Base-by-base conservation (phyloP, 2,797 vertebrate species). In the Melanotaenia boesemani region DNA sequence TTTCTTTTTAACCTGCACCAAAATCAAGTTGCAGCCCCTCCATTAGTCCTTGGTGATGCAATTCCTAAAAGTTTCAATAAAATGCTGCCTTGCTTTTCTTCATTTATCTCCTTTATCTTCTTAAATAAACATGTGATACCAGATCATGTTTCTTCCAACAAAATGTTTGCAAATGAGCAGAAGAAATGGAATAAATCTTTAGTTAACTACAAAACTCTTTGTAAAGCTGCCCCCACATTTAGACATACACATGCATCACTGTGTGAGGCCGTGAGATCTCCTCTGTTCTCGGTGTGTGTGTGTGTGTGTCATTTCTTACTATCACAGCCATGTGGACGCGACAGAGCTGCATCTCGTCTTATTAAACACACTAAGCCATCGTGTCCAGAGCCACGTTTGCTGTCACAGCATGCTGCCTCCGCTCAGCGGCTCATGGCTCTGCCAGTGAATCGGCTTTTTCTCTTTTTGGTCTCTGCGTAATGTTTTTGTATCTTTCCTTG, bases 401-500 rank as follows among this genome's bases (percentile, higher is more conserved):
- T 32, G 8, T 63, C 57, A 20, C 74, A 48, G 70, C 55, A 1
- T 54, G 69, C 64, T 67, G 80, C 74, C 73, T 69, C 69, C 39
- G 78, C 44, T 66, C 22, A 24, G 77, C 77, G 74, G 56, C 48
- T 79, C 72, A 62, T 46, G 8, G 54, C 9, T 20, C 69, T 56
- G 72, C 26, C 48, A 67, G 67, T 59, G 74, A 69, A 78, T 72
- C 32, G 72, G 79, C 78, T 58, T 2, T 56, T 57, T 48, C 24
- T 11, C 18, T 15, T 52, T n/a, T 63, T 12, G 26, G 28, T 37
- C 36, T 57, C 48, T 24, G 20, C 58, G 63, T 37, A 55, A 61
- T 77, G 36, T 76, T 64, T 78, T 32, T 57, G 8, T 76, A 22
- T 70, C 22, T 77, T 78, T 80, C 41, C 71, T 70, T 86, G 83